Percentiles rank a stretch among this genome's conserved stretches.
phyloP scores from a whole-genome alignment of 1,140 invertebrate species.

The Parapsyche elsis region DNA sequence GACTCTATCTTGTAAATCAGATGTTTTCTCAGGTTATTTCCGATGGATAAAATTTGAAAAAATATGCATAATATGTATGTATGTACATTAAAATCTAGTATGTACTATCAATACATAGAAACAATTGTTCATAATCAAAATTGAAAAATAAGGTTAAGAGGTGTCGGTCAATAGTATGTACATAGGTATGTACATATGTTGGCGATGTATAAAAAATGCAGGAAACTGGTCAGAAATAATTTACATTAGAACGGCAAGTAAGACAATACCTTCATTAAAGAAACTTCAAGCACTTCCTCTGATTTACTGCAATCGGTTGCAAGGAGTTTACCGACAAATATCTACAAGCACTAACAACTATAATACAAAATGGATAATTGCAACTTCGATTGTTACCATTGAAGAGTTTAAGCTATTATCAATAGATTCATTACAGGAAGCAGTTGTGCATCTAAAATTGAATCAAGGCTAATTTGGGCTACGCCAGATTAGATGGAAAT shows the following conservation, averaged over 20 bases:
- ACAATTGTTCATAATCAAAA: neutral
- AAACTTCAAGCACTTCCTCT: conserved; percentile 39
- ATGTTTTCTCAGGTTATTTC: neutral
- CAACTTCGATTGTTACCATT: no score
- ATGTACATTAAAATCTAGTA: neutral
- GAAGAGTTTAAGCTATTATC: no score
- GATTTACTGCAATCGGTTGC: conserved; percentile 5
- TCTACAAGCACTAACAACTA: no score
- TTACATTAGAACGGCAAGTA: conserved; percentile 44
- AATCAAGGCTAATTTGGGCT: no score
- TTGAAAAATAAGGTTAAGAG: neutral
- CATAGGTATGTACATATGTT: no score
- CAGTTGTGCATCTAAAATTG: no score
- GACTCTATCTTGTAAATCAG: neutral
- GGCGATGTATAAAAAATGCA: conserved; percentile 35
- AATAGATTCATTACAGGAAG: no score
- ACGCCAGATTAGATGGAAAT: no score
- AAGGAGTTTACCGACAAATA: conserved; percentile 24
- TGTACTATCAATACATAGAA: neutral
- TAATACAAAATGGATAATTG: no score
- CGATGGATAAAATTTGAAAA: neutral
- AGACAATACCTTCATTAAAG: conserved; percentile 50
- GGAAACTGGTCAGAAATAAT: conserved; percentile 45
- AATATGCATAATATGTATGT: neutral
- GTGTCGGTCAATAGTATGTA: neutral